Evolutionary conservation across 1,140 invertebrate genomes (phyloP), one percentile per base, ranked within the genome.

Genomic region (Mizuhopecten yessoensis): DNA sequence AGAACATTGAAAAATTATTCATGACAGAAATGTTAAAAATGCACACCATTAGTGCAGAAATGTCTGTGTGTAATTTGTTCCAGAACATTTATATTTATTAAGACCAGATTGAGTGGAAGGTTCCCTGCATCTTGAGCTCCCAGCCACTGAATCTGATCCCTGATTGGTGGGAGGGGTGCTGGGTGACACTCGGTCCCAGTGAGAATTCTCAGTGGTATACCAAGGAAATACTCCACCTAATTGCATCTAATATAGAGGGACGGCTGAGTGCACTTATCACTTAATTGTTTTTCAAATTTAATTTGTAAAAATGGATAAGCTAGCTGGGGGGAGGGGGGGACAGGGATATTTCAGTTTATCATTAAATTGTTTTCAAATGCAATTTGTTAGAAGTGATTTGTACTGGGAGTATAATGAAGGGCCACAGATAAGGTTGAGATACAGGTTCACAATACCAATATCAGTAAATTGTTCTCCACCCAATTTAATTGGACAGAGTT

Each of bases 261-360:
- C 23, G 57, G n/a, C 57, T n/a, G 7, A n/a, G 23, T 75, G 9
- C 57, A 75, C 57, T 75, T 75, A 75, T 75, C 57, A 75, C 1
- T 75, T 29, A 75, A 75, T 75, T n/a, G 57, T 75, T 75, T 75
- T 75, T 75, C 57, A 75, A 75, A 75, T 75, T n/a, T 75, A 75
- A 75, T 75, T 75, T 75, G 11, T 29, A 29, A 75, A 75, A 75
- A 75, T 75, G 57, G 57, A 75, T 29, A 2, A 29, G n/a, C 3
- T 29, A 7, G 5, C 57, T 29, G 23, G 29, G 13, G 57, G 29
- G 23, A 75, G 15, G 57, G 57, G 23, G 29, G 13, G 57, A 75
- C 57, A 75, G 15, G 57, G 57, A 75, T 75, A n/a, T 29, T 75
- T 75, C 57, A n/a, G n/a, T n/a, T 75, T 75, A 75, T 75, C 57